Evolutionary conservation across 2,888 invertebrate species (phyloP).

Genomic region (Tachystola acroxantha): DNA sequence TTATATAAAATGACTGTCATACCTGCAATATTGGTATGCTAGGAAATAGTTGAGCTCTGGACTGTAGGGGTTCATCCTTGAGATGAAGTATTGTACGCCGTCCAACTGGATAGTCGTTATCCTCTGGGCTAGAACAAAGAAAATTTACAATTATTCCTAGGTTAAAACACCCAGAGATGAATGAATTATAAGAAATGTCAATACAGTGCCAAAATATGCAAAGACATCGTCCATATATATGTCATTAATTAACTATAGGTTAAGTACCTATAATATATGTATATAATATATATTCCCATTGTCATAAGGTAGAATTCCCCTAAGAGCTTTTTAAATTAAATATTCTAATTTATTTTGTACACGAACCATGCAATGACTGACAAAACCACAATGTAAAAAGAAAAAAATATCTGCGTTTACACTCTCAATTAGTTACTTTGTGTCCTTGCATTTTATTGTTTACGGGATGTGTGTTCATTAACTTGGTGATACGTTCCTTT

Average conservation of each 20-base stretch:
- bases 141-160: background rate
- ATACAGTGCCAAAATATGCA: too few species aligned
- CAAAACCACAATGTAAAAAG: background rate
- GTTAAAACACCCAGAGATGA: too few species aligned
- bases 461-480: background rate
- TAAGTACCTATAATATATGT: too few species aligned
- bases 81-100: constrained; percentile 91
- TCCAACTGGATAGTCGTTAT: constrained; percentile 92
- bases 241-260: too few species aligned
- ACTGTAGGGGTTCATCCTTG: constrained; percentile 92
- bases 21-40: constrained; percentile 91
- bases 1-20: too few species aligned
- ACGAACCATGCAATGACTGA: background rate
- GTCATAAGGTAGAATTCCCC: too few species aligned
- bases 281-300: too few species aligned
- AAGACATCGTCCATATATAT: too few species aligned
- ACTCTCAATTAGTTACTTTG: constrained; percentile 5
- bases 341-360: constrained; percentile 1
- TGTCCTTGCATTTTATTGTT: constrained; percentile 1
- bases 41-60: constrained; percentile 91
- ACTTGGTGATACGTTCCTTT: too few species aligned
- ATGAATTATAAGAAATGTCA: too few species aligned
- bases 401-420: constrained; percentile 3
- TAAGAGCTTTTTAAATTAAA: background rate
- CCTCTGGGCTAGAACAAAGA: constrained; percentile 84